Conservation (phyloP, 2,113 vertebrate genomes). For the Psittacus erithacus region DNA sequence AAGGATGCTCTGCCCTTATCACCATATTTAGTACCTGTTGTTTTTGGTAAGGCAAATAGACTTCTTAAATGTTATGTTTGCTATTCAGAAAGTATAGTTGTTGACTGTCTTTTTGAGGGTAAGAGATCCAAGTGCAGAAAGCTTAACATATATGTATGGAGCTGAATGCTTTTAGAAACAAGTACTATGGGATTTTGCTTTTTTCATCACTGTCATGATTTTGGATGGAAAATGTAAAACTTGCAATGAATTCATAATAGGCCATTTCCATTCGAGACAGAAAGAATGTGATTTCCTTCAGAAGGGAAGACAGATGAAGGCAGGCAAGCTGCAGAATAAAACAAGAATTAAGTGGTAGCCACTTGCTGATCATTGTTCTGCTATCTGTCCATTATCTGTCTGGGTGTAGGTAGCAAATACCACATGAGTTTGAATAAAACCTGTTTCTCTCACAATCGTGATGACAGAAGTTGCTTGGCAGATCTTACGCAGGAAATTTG, state of each 20-base stretch:
- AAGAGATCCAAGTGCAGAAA: not conserved
- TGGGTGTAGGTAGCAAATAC: constrained; percentile 40
- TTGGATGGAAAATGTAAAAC: constrained; percentile 39
- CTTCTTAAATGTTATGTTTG: not conserved
- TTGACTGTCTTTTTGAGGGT: not conserved
- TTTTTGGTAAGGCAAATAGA: not conserved
- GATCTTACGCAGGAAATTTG: constrained; percentile 36
- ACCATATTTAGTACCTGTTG: not conserved
- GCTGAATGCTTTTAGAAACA: constrained; percentile 9
- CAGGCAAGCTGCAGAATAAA: constrained; percentile 47
- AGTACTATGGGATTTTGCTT: not conserved
- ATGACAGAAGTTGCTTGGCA: constrained; percentile 16
- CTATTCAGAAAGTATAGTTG: not conserved
- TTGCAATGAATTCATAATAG: constrained; percentile 29
- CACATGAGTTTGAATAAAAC: constrained; percentile 65
- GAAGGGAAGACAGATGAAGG: constrained; percentile 55
- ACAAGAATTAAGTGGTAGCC: constrained; percentile 38
- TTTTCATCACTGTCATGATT: constrained; percentile 37
- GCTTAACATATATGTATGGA: not conserved
- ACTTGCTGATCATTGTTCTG: constrained; percentile 49
- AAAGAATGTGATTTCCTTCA: not conserved
- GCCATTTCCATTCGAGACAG: constrained; percentile 27
- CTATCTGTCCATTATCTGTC: constrained; percentile 56
- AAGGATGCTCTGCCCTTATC: not conserved
- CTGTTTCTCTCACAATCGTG: constrained; percentile 25